Base-by-base conservation (phyloP, 2,113 vertebrate species). In the Mus pahari region DNA sequence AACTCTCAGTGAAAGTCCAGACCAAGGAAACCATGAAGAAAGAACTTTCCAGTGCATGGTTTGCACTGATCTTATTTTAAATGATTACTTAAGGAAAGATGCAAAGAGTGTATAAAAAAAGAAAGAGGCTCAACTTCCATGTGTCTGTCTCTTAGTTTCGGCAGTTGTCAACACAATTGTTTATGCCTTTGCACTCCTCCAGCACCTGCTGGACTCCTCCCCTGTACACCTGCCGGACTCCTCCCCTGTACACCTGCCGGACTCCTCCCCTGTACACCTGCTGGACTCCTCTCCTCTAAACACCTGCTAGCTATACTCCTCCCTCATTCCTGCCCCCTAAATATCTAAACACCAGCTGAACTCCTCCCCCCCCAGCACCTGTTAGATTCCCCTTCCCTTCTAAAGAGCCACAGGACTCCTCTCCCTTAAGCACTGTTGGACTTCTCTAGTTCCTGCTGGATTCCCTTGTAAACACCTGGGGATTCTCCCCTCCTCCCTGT, bases 1-100 rank as follows among this genome's bases (percentile, higher is more conserved):
- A 50, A 71, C 53, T 71, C 28, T n/a, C 58, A 64, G 5, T 17
- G 68, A 87, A 60, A 86, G 16, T 36, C 7, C 26, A 50, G 53
- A 28, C 39, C 36, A 70, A 89, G 53, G 33, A 81, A 22, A 53
- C 3, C 9, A 5, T 11, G 16, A 10, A 90, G 22, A 84, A 42
- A 50, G 42, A 68, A 68, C 64, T 68, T 48, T 11, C 26, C 31
- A 48, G 48, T 48, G 48, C 48, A 48, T 48, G 48, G 50, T 86
- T 45, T 68, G 20, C 31, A 24, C 3, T 86, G 17, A 22, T 50
- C 62, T 68, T 36, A 33, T 86, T 55, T 48, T 22, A 68, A 42
- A n/a, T n/a, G 12, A 39, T 64, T 84, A n/a, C 86, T 81, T 77
- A 45, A 58, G 48, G 14, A 91, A 89, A 70, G 86, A 87, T 94